phyloP scores from a whole-genome alignment of 2,888 invertebrate genomes.

The Cybosia mesomella region DNA sequence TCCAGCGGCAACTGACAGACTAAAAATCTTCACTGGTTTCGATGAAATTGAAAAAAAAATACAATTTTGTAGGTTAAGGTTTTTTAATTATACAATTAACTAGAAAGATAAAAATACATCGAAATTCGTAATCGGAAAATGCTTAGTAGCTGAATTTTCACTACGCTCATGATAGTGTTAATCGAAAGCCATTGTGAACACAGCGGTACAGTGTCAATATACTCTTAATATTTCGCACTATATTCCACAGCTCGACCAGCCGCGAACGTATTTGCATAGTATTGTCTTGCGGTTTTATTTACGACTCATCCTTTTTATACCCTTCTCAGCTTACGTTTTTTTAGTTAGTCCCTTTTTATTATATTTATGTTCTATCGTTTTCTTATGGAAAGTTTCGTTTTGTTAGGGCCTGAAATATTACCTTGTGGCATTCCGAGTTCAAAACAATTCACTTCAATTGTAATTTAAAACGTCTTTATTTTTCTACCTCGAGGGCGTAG shows the following conservation, averaged over 20 bases:
- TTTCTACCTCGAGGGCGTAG: neutral
- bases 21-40: too few relatives aligned
- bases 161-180: neutral
- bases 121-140: too few relatives aligned
- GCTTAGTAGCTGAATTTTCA: too few relatives aligned
- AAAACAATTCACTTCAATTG: neutral
- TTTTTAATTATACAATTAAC: too few relatives aligned
- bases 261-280: constrained; percentile 54
- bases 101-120: too few relatives aligned
- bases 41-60: too few relatives aligned
- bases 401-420: neutral
- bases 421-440: neutral
- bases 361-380: constrained; percentile 27
- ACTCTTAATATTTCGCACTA: constrained; percentile 54
- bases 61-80: too few relatives aligned
- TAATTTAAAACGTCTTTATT: neutral
- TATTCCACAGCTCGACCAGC: constrained; percentile 44
- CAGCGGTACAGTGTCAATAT: constrained; percentile 36
- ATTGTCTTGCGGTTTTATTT: constrained; percentile 55
- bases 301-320: constrained; percentile 41
- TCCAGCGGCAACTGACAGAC: too few relatives aligned
- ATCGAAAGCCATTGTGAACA: constrained; percentile 17
- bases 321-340: constrained; percentile 48
- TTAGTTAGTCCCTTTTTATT: constrained; percentile 49
- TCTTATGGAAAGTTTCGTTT: neutral